Conservation (phyloP, 2,113 vertebrate genomes). For the Parus major region DNA sequence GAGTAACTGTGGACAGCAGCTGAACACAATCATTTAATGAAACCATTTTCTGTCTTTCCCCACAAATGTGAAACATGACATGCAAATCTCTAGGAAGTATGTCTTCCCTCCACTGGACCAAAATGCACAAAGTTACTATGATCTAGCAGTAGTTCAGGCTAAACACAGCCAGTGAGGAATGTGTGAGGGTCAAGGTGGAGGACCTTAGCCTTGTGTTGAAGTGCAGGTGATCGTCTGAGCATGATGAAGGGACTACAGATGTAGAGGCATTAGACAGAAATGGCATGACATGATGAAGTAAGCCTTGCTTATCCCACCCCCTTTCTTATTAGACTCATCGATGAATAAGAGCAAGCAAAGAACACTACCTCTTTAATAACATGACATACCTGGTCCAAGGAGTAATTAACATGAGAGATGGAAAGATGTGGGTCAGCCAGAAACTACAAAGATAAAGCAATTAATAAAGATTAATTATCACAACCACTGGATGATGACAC, state of each 20-base stretch:
- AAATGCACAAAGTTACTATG: neutral
- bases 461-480: neutral
- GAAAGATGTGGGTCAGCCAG: constrained; percentile 94
- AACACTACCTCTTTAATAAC: neutral
- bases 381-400: constrained; percentile 90
- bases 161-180: neutral
- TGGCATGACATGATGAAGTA: neutral
- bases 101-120: neutral
- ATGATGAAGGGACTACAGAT: neutral
- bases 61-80: neutral
- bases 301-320: neutral
- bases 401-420: constrained; percentile 95
- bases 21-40: neutral
- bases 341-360: neutral
- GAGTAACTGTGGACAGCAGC: neutral
- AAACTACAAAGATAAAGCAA: constrained; percentile 74
- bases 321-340: neutral
- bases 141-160: neutral
- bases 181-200: neutral
- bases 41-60: neutral
- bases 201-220: neutral
- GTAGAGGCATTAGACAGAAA: neutral
- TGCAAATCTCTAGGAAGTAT: neutral
- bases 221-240: neutral
- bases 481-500: neutral